Evolutionary conservation across 2,113 vertebrate genomes (phyloP).

Genomic region (Alaudala cheleensis): DNA sequence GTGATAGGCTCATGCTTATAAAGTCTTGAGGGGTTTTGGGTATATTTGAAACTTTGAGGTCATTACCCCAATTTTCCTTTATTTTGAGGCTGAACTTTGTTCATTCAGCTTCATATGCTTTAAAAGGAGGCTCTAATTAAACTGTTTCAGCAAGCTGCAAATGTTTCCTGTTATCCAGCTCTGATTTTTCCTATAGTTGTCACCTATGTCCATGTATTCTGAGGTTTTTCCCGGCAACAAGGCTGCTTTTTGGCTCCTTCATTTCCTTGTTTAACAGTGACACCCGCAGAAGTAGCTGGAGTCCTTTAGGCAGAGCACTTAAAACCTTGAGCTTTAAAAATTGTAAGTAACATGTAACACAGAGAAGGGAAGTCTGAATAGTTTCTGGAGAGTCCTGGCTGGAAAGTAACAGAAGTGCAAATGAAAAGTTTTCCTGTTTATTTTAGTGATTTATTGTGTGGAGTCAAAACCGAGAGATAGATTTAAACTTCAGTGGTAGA

Average conservation of each 20-base stretch:
- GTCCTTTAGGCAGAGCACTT: slow-evolving; percentile 15
- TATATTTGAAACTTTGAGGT: background rate
- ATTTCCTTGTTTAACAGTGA: slow-evolving; percentile 51
- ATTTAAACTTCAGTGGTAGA: slow-evolving; percentile 38
- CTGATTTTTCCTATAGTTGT: slow-evolving; percentile 37
- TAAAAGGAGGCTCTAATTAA: background rate
- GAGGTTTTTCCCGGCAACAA: slow-evolving; percentile 39
- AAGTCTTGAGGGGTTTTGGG: background rate
- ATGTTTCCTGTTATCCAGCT: background rate
- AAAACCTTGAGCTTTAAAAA: background rate
- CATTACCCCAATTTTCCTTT: background rate
- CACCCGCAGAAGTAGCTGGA: slow-evolving; percentile 12
- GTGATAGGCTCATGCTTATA: background rate
- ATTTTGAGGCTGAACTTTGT: background rate
- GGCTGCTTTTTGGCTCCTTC: slow-evolving; percentile 37
- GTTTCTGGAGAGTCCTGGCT: background rate
- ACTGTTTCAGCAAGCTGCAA: background rate
- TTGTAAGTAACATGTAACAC: background rate
- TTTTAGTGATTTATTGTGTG: slow-evolving; percentile 53
- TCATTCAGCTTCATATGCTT: background rate
- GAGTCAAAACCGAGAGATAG: slow-evolving; percentile 24
- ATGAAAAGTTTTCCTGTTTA: slow-evolving; percentile 24
- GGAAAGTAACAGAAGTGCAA: slow-evolving; percentile 28
- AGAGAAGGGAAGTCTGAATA: background rate
- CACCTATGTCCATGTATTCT: slow-evolving; percentile 29